Evolutionary conservation across 2,888 invertebrate species (phyloP).

Genomic region (Dendrolimus pini): DNA sequence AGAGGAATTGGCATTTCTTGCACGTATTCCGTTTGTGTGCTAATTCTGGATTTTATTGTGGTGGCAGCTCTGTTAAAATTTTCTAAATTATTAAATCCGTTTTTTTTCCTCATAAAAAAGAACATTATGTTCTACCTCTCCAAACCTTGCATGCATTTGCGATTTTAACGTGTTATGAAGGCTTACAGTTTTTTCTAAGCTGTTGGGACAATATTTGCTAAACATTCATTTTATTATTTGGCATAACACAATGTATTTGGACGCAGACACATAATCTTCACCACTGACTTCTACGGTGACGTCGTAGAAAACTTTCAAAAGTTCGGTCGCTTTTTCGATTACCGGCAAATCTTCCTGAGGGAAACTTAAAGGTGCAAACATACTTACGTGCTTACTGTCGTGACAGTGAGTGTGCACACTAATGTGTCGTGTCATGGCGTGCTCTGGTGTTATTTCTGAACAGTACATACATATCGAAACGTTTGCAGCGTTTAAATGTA

Average conservation of each 20-base stretch:
- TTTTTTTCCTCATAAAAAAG: conserved; percentile 4
- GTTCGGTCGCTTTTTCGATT: too few species aligned
- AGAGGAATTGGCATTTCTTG: conserved; percentile 2
- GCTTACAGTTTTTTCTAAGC: conserved; percentile 1
- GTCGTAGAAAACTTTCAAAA: too few species aligned
- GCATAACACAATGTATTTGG: conserved; percentile 14
- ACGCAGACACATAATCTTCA: conserved; percentile 2
- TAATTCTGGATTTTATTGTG: conserved; percentile 10
- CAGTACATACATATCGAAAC: too few species aligned
- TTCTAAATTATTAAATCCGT: background rate
- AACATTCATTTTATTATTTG: conserved; percentile 10
- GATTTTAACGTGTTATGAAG: conserved; percentile 3
- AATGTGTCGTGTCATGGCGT: too few species aligned
- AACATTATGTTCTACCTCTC: conserved; percentile 9
- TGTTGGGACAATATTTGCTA: background rate
- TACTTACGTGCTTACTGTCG: too few species aligned
- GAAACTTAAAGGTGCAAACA: too few species aligned
- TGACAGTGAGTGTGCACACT: too few species aligned
- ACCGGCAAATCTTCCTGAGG: too few species aligned
- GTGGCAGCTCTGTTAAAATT: conserved; percentile 12
- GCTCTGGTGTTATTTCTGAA: too few species aligned
- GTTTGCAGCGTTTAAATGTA: too few species aligned
- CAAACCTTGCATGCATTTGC: conserved; percentile 5
- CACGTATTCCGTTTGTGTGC: conserved; percentile 2
- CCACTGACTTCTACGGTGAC: too few species aligned